These are phyloP conservation scores for Mesocentrotus franciscanus DNA, from an alignment of 53 echinoderm and acorn worm genomes.

Conservation along the genomic window DNA sequence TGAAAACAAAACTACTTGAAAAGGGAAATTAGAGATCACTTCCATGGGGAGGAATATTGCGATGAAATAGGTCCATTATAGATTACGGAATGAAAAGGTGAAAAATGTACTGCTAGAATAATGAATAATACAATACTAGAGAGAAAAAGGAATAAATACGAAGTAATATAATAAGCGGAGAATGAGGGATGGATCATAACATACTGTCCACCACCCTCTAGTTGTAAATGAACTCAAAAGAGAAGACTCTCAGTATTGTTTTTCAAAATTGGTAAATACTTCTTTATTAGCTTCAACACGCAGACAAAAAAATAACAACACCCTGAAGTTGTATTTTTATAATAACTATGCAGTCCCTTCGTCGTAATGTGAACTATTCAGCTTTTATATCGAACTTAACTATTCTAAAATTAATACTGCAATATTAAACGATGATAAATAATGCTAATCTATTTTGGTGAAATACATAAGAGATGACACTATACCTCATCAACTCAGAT, in stretches of 20 bases:
- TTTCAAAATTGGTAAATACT: conserved; percentile 39
- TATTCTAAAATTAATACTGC: background rate
- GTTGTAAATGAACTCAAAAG: background rate
- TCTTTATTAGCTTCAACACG: conserved; percentile 33
- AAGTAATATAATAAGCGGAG: background rate
- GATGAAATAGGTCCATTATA: too few relatives aligned
- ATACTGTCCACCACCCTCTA: background rate
- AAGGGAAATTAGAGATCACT: too few relatives aligned
- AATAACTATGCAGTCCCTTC: background rate
- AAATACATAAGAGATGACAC: background rate
- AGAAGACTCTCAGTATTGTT: background rate
- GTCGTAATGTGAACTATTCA: too few relatives aligned
- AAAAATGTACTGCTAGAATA: too few relatives aligned
- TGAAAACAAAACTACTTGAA: background rate
- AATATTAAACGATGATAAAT: background rate
- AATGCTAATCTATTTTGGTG: background rate
- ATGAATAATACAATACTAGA: background rate
- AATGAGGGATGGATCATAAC: background rate
- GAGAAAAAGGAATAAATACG: background rate
- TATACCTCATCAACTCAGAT: background rate
- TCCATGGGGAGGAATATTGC: too few relatives aligned
- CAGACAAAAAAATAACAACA: conserved; percentile 16
- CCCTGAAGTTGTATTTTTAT: conserved; percentile 30
- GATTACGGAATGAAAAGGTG: too few relatives aligned
- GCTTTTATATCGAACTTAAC: too few relatives aligned